A percentile compares a stretch with the other conserved stretches of the same genome.
Conservation (phyloP, 2,113 vertebrate species). For the Gobiocypris rarus region DNA sequence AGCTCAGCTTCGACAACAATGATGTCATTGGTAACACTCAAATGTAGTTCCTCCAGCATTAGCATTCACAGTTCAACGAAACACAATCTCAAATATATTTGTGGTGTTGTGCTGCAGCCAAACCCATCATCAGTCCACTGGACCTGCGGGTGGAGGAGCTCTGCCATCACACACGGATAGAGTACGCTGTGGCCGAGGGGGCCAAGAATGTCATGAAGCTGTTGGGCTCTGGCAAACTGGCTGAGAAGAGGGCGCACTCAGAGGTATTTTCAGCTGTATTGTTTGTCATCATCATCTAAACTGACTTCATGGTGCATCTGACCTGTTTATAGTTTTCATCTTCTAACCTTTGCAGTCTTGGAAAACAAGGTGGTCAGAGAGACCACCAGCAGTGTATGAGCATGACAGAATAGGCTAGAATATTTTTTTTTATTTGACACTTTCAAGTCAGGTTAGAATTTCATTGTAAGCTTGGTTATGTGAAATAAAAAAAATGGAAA, state of each 20-base stretch:
- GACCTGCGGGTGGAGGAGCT: conserved; percentile 98
- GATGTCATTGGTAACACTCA: conserved; percentile 76
- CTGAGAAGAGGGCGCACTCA: conserved; percentile 95
- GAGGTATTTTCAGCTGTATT: conserved; percentile 77
- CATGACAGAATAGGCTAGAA: neutral
- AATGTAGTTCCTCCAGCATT: neutral
- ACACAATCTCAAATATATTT: neutral
- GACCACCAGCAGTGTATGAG: neutral
- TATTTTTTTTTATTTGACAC: neutral
- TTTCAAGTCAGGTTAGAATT: no score
- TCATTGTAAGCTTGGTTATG: neutral
- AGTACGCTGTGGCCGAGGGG: conserved; percentile 96
- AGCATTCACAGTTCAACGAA: conserved; percentile 52
- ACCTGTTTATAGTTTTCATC: neutral
- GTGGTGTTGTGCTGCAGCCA: conserved; percentile 66
- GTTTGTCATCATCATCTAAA: neutral
- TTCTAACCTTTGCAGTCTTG: neutral
- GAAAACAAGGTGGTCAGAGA: neutral
- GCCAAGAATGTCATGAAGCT: conserved; percentile 99
- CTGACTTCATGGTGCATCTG: neutral
- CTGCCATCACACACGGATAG: conserved; percentile 96
- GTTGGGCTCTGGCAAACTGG: conserved; percentile 87
- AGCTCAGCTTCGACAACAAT: conserved; percentile 93
- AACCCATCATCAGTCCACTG: conserved; percentile 96
- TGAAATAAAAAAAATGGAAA: no score